A percentile compares a stretch with the other conserved stretches of the same genome.
Conservation (phyloP, 1,140 invertebrate species). For the Pomacea maculata region DNA sequence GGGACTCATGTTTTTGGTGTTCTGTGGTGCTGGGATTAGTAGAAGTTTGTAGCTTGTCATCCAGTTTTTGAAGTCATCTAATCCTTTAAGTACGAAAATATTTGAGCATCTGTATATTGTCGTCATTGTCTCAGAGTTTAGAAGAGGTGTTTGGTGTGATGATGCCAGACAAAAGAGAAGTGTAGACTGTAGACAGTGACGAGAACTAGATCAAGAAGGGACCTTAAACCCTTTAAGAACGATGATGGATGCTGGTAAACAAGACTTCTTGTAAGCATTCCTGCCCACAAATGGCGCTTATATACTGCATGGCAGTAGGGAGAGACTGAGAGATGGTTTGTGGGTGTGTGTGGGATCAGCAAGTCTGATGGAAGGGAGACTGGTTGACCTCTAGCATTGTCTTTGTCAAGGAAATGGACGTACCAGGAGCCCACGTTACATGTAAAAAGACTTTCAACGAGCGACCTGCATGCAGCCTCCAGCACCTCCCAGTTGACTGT, state of each 20-base stretch:
- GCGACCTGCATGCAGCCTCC: too few relatives aligned
- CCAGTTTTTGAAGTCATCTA: background rate
- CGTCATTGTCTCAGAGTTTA: too few relatives aligned
- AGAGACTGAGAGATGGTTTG: background rate
- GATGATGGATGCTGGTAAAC: background rate
- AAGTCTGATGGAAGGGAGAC: too few relatives aligned
- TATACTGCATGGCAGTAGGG: background rate
- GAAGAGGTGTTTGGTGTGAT: background rate
- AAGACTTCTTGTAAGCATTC: background rate
- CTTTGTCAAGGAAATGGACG: too few relatives aligned
- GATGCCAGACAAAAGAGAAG: background rate
- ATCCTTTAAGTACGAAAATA: background rate
- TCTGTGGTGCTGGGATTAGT: too few relatives aligned
- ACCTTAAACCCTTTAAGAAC: too few relatives aligned
- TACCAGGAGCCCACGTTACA: too few relatives aligned
- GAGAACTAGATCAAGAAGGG: background rate
- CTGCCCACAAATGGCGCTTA: background rate
- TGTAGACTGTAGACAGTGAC: background rate
- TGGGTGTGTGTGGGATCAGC: conserved; percentile 3
- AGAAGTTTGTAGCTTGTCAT: background rate
- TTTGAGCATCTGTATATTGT: too few relatives aligned
- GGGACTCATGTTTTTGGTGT: background rate
- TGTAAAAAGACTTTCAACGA: too few relatives aligned
- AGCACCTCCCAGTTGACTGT: too few relatives aligned
- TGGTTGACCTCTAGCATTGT: too few relatives aligned